A percentile compares a stretch with the other conserved stretches of the same genome.
Conservation (phyloP, 2,113 vertebrate species). For the Octodon degus region DNA sequence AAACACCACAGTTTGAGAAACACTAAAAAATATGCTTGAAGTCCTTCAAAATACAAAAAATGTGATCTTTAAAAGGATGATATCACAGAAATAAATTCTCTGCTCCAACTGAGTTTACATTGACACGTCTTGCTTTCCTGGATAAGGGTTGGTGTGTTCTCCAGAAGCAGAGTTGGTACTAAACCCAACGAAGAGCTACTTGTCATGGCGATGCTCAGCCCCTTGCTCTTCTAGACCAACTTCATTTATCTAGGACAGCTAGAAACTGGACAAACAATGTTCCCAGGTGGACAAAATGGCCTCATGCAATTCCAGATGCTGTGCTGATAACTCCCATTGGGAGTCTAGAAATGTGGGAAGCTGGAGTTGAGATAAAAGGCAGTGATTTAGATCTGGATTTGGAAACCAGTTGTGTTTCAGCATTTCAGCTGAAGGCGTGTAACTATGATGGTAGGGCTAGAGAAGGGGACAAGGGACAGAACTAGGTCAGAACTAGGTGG, state of each 20-base stretch:
- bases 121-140: slow-evolving; percentile 5
- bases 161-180: not conserved
- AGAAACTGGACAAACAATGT: not conserved
- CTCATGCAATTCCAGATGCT: not conserved
- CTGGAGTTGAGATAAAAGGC: not conserved
- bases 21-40: not conserved
- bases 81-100: not conserved
- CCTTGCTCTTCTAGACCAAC: not conserved
- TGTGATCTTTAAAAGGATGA: not conserved
- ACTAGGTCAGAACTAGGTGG: not conserved
- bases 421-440: not conserved
- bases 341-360: not conserved
- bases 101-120: not conserved
- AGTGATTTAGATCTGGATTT: not conserved
- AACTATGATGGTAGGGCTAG: not conserved
- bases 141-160: not conserved
- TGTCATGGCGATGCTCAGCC: not conserved
- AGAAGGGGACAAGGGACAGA: not conserved
- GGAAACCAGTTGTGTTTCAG: not conserved
- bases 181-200: not conserved
- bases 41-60: slow-evolving; percentile 7
- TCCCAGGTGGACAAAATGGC: not conserved
- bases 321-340: not conserved
- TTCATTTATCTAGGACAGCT: not conserved
- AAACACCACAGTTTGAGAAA: not conserved